Conservation (phyloP, 2,113 vertebrate species). For the Lophochroa leadbeateri region DNA sequence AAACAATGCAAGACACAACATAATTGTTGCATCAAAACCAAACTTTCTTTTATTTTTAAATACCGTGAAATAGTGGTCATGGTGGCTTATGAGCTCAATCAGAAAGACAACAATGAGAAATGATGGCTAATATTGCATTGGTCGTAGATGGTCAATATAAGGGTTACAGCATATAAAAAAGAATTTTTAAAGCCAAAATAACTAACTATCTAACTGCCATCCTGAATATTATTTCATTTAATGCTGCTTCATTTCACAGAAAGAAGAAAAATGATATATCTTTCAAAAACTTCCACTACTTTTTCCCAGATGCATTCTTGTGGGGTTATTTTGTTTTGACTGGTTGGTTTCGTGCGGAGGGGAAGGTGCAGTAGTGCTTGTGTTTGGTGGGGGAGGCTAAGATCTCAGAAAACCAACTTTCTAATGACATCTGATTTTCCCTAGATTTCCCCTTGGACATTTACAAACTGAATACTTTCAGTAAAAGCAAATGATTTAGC, state of each 20-base stretch:
- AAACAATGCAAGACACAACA: neutral
- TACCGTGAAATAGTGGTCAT: neutral
- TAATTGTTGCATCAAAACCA: neutral
- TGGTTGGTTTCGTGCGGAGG: neutral
- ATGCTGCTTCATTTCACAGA: neutral
- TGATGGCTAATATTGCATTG: neutral
- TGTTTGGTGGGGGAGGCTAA: accelerated
- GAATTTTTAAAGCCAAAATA: neutral
- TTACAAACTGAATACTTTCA: neutral
- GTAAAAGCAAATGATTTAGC: neutral
- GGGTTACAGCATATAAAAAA: neutral
- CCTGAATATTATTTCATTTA: neutral
- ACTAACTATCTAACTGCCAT: neutral
- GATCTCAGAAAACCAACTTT: neutral
- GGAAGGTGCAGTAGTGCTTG: neutral
- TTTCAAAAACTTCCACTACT: neutral
- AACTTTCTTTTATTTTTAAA: neutral
- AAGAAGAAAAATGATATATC: neutral
- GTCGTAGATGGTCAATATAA: neutral
- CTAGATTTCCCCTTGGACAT: neutral
- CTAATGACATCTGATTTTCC: neutral
- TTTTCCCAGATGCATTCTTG: neutral
- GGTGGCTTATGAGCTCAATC: neutral
- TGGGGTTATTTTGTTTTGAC: neutral
- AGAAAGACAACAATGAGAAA: neutral